A percentile compares a stretch with the other conserved stretches of the same genome.
Evolutionary conservation across 2,113 vertebrate species (phyloP).

Genomic region (Podarcis cretensis): DNA sequence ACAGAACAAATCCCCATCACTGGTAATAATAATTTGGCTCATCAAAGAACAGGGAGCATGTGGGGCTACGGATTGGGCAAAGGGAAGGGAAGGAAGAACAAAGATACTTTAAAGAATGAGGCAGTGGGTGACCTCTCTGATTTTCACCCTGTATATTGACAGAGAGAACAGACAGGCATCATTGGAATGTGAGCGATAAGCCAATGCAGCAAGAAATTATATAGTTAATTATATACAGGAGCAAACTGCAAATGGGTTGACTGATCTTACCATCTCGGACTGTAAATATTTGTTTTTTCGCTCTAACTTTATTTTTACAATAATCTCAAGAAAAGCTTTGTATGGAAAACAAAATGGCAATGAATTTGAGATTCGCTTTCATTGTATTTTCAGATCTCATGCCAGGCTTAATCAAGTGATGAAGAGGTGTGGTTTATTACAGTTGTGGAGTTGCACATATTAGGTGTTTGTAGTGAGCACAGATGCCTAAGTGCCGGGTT

Average conservation of each 20-base stretch:
- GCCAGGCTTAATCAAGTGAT: neutral
- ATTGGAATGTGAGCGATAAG: neutral
- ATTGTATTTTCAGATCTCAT: neutral
- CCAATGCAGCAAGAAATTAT: neutral
- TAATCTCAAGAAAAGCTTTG: neutral
- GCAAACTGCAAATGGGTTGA: neutral
- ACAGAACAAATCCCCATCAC: conserved; percentile 71
- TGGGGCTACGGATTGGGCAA: neutral
- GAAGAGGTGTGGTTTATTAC: neutral
- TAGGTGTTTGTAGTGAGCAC: too few relatives aligned
- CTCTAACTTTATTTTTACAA: accelerated
- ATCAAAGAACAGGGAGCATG: conserved; percentile 43
- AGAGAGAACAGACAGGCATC: neutral
- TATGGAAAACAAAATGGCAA: neutral
- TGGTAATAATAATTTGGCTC: conserved; percentile 37
- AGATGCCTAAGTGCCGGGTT: too few relatives aligned
- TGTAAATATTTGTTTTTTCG: too few relatives aligned
- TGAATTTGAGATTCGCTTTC: neutral
- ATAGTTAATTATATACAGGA: neutral
- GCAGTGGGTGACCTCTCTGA: neutral
- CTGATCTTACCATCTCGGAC: neutral
- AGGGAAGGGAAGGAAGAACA: conserved; percentile 13
- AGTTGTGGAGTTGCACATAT: neutral
- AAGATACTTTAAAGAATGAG: conserved; percentile 11
- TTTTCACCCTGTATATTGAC: conserved; percentile 7